Conservation (phyloP, 2,113 vertebrate species). For the Mobula birostris region DNA sequence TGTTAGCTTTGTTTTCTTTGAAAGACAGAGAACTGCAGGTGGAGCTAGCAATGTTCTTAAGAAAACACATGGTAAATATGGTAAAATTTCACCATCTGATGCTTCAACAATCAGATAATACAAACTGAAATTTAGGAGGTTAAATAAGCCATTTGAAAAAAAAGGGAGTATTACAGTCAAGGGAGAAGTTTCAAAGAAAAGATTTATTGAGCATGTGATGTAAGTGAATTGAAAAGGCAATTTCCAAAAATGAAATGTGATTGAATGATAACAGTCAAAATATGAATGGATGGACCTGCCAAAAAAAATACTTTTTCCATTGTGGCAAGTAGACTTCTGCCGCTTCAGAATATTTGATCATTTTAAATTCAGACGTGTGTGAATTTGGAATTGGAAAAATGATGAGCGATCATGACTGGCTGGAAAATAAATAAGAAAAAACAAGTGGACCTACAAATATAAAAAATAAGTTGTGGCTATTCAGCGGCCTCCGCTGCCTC, state of each 20-base stretch:
- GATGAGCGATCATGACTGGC: not conserved
- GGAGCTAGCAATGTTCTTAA: not conserved
- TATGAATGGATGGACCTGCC: not conserved
- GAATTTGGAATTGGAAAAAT: not conserved
- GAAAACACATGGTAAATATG: not conserved
- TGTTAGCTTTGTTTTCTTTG: not conserved
- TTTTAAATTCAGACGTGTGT: not conserved
- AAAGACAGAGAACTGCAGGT: not conserved
- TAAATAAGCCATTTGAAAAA: not conserved
- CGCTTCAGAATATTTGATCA: not conserved
- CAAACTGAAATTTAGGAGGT: not conserved
- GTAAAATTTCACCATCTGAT: not conserved
- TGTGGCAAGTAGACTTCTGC: not conserved
- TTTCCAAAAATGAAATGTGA: not conserved
- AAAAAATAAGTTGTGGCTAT: not conserved
- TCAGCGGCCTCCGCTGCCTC: not conserved
- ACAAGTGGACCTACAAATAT: not conserved
- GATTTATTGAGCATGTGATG: not conserved
- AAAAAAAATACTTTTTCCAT: not conserved
- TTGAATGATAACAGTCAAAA: not conserved
- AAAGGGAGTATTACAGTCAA: not conserved
- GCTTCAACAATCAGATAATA: not conserved
- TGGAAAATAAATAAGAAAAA: not conserved
- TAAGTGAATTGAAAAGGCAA: not conserved
- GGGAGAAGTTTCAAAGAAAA: not conserved